Evolutionary conservation across 2,113 vertebrate species (phyloP), one percentile per base, ranked within the genome.

Genomic region (Phaetusa simplex): DNA sequence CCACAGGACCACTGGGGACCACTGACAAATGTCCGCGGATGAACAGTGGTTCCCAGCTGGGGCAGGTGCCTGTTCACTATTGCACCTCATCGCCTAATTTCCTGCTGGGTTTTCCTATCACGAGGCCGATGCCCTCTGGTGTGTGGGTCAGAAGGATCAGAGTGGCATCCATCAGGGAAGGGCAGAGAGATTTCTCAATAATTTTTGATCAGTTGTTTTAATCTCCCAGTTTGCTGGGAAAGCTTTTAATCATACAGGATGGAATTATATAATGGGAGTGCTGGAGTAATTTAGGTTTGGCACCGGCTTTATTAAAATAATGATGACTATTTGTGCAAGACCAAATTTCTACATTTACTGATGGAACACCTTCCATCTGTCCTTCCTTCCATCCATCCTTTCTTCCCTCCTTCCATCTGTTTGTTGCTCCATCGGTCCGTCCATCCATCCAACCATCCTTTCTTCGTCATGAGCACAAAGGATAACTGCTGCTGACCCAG

Each of bases 161-260:
- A 19, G 24, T 32, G 45, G 72, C 40, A 78, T 16, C 50, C 66
- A 73, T 11, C 66, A 85, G 50, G 62, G 82, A 8, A 87, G 80
- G 72, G 73, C 77, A 90, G 24, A 65, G 67, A 71, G 55, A 80
- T 91, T 73, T 86, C 92, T 85, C 78, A 94, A 30, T 49, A 38
- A 61, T 96, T 90, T 90, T 92, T 53, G 66, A 53, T 85, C 87
- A 62, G 59, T 72, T 96, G 76, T 74, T 91, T 66, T 94, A 93
- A 92, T 92, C 88, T 93, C 71, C 43, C n/a, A 50, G 83, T 90
- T 94, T 89, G 59, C 92, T 93, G 79, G 76, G 83, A 95, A 92
- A 91, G 78, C 80, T 95, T 95, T 94, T 95, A 90, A 95, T 95
- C 92, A 92, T 14, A 92, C 38, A 59, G 80, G 72, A 85, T 40